phyloP scores from a whole-genome alignment of 2,888 invertebrate genomes.

The Busseola fusca region DNA sequence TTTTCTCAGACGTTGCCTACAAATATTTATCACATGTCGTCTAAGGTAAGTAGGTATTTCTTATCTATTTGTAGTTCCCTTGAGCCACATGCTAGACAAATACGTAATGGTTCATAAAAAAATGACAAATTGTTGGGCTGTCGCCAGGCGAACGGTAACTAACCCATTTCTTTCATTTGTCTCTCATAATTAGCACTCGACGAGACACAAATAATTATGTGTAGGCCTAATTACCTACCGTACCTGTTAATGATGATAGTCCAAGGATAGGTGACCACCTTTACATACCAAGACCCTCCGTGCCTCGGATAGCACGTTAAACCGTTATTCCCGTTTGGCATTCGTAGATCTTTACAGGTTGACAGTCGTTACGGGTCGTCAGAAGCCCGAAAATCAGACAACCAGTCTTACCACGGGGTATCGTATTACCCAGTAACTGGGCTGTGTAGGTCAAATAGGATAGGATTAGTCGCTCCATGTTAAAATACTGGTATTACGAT shows the following conservation, averaged over 20 bases:
- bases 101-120: slow-evolving; percentile 50
- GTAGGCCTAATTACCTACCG: background rate
- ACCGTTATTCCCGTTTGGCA: no score
- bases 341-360: no score
- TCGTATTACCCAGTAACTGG: no score
- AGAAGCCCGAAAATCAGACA: no score
- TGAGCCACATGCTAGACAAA: slow-evolving; percentile 46
- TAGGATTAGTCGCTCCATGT: no score
- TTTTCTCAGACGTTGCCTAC: background rate
- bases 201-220: slow-evolving; percentile 43
- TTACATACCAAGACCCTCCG: no score
- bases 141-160: slow-evolving; percentile 52
- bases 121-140: slow-evolving; percentile 61
- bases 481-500: no score
- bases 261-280: no score
- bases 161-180: slow-evolving; percentile 60
- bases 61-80: slow-evolving; percentile 50
- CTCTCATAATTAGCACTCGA: slow-evolving; percentile 56
- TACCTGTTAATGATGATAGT: background rate
- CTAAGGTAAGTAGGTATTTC: background rate
- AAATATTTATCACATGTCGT: background rate
- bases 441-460: no score
- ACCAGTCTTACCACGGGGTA: no score
- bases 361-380: no score
- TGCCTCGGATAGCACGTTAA: no score